A percentile compares a stretch with the other conserved stretches of the same genome.
Conservation (phyloP, 2,888 invertebrate species). For the Drosophila merina region DNA sequence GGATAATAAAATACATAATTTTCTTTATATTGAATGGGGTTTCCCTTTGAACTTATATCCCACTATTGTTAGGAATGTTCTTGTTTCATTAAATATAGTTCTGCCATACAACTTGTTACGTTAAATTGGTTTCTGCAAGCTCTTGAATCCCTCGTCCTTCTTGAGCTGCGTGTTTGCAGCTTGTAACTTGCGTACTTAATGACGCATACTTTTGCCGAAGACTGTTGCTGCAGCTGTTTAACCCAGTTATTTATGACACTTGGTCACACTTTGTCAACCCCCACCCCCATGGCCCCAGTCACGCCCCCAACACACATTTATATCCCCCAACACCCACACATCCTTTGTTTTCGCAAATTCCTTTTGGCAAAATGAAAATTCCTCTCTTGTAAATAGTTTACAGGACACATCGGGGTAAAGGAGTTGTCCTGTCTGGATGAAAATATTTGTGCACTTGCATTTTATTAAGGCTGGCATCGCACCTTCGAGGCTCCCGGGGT, state of each 20-base stretch:
- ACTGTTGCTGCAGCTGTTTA: conserved; percentile 69
- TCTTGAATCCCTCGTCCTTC: conserved; percentile 27
- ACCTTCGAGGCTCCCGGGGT: not conserved
- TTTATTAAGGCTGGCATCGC: conserved; percentile 36
- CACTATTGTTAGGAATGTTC: not conserved
- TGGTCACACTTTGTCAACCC: conserved; percentile 47
- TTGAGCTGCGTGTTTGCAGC: conserved; percentile 55
- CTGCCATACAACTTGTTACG: not conserved
- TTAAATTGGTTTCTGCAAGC: not conserved
- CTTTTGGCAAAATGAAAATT: conserved; percentile 72
- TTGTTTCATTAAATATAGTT: not conserved
- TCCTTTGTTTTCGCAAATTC: conserved; percentile 55
- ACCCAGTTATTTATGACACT: conserved; percentile 72
- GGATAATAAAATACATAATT: not conserved
- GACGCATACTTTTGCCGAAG: conserved; percentile 57
- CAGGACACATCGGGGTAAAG: conserved; percentile 37
- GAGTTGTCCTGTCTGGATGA: conserved; percentile 39
- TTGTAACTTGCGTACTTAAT: conserved; percentile 69
- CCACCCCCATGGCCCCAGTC: not conserved
- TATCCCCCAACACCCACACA: conserved; percentile 4
- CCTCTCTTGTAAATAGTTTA: conserved; percentile 59
- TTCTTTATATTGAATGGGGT: not conserved
- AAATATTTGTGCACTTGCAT: conserved; percentile 68
- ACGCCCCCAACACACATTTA: conserved; percentile 13
- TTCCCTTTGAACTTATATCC: not conserved